These are phyloP conservation scores for Sebastes cheni DNA, from an alignment of 2,797 vertebrate genomes.

Conservation along the genomic window DNA sequence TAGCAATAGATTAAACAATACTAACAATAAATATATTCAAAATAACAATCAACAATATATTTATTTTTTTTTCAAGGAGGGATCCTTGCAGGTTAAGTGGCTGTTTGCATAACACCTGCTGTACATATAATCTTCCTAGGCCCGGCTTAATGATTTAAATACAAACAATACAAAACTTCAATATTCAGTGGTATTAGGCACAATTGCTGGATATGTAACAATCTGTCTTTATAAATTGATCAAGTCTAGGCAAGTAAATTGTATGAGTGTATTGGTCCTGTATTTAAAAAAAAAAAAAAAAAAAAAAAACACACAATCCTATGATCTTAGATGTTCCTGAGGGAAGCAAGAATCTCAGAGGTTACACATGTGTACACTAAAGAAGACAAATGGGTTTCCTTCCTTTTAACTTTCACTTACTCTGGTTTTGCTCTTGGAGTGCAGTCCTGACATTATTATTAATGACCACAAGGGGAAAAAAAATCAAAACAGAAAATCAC, in stretches of 20 bases:
- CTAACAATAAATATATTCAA: neutral
- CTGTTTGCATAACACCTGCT: neutral
- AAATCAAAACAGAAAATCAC: neutral
- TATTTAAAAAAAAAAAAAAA: neutral
- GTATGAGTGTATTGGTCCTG: conserved; percentile 9
- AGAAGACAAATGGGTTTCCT: neutral
- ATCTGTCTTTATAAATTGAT: neutral
- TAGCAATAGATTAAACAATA: neutral
- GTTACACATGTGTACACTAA: neutral
- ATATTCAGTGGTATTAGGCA: neutral
- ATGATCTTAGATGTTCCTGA: conserved; percentile 4
- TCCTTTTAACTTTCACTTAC: neutral
- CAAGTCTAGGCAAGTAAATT: neutral
- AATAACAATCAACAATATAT: neutral
- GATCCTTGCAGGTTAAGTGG: conserved; percentile 1
- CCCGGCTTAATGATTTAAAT: neutral
- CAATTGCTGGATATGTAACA: neutral
- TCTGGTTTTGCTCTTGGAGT: neutral
- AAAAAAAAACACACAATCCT: neutral
- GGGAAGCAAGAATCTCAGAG: neutral
- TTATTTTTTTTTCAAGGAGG: no score
- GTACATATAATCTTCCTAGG: neutral
- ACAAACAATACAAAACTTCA: conserved; percentile 3
- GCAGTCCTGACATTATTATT: neutral
- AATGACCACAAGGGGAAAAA: neutral